Base-by-base conservation (phyloP, 2,113 vertebrate genomes). In the Solea solea region DNA sequence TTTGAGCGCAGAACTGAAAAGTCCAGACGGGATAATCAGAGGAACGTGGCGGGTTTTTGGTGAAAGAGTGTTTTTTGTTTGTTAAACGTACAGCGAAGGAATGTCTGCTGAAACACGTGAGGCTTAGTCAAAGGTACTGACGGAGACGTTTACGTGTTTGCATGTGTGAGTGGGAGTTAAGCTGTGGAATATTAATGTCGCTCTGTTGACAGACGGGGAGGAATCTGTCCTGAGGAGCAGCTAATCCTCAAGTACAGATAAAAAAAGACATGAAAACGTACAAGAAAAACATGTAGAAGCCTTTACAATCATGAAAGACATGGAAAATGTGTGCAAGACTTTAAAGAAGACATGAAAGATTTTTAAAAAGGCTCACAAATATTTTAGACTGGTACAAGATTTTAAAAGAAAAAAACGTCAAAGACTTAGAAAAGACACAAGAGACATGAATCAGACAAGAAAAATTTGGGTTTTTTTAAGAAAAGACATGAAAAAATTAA, bases 81-180 rank as follows among this genome's bases (percentile, higher is more conserved):
- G 66, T 67, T 15, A 78, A 61, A 63, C 76, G 48, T 59, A 4
- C 0, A 8, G 52, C 54, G 21, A 21, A 21, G 21, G 21, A 21
- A 21, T 21, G 21, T 56, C 34, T 50, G 14, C 49, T 5, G n/a
- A 54, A 62, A 54, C 64, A 67, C 71, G 76, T 63, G 55, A 54
- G 60, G 45, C 55, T 83, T 76, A 56, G 87, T 85, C 69, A 76
- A 57, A 84, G 65, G 73, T 54, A 70, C 51, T 82, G 82, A 90
- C 63, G 57, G 78, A 80, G 42, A 64, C 50, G 12, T 64, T 0
- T 60, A 27, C 41, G 49, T 42, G 8, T 9, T 21, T 46, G 54
- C 14, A 55, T 63, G 59, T 42, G 49, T 41, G 61, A 54, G 60
- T 25, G 64, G 41, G 15, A 27, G 34, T 1, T 34, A 34, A 34